phyloP scores from a whole-genome alignment of 2,888 invertebrate species.

The Cetonia aurata region DNA sequence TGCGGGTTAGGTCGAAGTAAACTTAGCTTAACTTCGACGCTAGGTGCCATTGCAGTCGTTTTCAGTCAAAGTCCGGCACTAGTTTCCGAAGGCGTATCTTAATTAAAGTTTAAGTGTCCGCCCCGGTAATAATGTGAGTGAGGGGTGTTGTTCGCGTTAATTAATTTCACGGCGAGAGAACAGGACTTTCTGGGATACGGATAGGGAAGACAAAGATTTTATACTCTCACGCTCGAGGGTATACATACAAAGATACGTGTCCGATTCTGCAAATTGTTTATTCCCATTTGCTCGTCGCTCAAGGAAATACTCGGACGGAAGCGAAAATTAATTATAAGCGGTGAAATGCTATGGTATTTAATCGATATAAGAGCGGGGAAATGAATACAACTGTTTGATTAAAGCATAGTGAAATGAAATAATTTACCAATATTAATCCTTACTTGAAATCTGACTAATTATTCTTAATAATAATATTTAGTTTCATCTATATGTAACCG shows the following conservation, averaged over 20 bases:
- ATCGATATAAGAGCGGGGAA: too few relatives aligned
- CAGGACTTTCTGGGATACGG: not conserved
- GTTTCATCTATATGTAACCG: too few relatives aligned
- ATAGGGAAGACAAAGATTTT: slow-evolving; percentile 17
- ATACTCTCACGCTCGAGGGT: not conserved
- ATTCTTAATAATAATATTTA: too few relatives aligned
- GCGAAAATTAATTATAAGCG: not conserved
- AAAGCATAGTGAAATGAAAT: too few relatives aligned
- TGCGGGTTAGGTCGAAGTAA: not conserved
- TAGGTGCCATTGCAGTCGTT: slow-evolving; percentile 16
- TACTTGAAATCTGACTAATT: too few relatives aligned
- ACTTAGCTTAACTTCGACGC: slow-evolving; percentile 17
- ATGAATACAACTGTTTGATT: too few relatives aligned
- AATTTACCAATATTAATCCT: too few relatives aligned
- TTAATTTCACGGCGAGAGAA: slow-evolving; percentile 25
- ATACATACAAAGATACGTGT: not conserved
- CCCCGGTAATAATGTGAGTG: slow-evolving; percentile 33
- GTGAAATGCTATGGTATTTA: too few relatives aligned
- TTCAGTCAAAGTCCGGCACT: slow-evolving; percentile 34
- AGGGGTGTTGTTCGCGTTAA: slow-evolving; percentile 39
- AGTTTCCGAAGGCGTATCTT: slow-evolving; percentile 40
- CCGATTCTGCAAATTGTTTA: slow-evolving; percentile 1
- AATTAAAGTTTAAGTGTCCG: slow-evolving; percentile 40
- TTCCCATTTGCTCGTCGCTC: not conserved
- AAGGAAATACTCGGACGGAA: not conserved